These are phyloP conservation scores for Amitus sp. DNA, from an alignment of 2,888 invertebrate genomes.

Conservation along the genomic window DNA sequence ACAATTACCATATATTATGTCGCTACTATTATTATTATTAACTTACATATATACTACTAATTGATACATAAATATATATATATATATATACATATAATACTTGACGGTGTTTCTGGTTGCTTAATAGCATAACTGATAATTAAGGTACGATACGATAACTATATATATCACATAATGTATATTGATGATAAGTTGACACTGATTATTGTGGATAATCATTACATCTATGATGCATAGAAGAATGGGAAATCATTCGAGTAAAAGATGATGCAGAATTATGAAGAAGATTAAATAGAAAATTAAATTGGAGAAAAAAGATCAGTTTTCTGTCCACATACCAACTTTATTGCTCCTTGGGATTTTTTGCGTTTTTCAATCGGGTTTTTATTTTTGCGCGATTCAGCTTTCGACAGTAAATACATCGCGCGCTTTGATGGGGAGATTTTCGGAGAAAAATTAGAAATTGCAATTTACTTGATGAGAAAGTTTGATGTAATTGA, in stretches of 20 bases:
- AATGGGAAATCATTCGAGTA: conserved; percentile 58
- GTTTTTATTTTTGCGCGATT: no score
- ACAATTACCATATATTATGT: conserved; percentile 40
- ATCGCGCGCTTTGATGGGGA: no score
- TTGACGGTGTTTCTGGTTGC: conserved; percentile 63
- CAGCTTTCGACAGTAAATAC: no score
- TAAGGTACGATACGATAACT: conserved; percentile 59
- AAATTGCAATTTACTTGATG: no score
- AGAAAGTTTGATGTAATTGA: no score
- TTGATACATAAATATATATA: no score
- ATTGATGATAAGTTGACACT: conserved; percentile 61
- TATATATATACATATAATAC: no score
- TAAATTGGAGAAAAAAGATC: conserved; percentile 50
- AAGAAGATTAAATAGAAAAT: conserved; percentile 58
- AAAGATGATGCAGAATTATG: conserved; percentile 57
- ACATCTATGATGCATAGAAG: conserved; percentile 53
- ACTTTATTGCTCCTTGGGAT: not conserved
- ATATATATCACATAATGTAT: conserved; percentile 52
- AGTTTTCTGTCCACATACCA: conserved; percentile 48
- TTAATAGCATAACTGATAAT: conserved; percentile 62
- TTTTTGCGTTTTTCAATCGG: no score
- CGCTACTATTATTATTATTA: conserved; percentile 42
- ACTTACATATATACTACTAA: conserved; percentile 44
- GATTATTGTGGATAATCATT: conserved; percentile 54
- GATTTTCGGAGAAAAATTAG: no score